Evolutionary conservation across 2,113 vertebrate genomes (phyloP).

Genomic region (Thalassoma bifasciatum): DNA sequence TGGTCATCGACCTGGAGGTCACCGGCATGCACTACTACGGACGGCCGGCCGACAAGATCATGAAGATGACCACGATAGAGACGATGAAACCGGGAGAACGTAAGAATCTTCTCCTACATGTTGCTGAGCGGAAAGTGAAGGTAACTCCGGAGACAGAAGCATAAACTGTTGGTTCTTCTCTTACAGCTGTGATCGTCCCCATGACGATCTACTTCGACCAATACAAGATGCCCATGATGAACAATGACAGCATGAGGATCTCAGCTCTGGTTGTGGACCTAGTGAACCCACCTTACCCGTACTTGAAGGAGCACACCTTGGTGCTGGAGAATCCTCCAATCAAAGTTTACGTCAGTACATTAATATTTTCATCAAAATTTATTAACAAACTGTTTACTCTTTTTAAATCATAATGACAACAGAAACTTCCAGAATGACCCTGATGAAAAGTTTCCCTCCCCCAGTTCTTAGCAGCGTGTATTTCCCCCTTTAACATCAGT

Average conservation of each 20-base stretch:
- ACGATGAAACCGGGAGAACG: conserved; percentile 57
- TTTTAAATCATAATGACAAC: too few relatives aligned
- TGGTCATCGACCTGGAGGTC: conserved; percentile 55
- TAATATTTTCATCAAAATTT: too few relatives aligned
- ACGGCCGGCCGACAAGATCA: background rate
- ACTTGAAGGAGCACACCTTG: conserved; percentile 81
- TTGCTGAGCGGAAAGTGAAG: too few relatives aligned
- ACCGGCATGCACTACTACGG: conserved; percentile 69
- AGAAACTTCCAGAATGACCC: too few relatives aligned
- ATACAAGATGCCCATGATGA: conserved; percentile 67
- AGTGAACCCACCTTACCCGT: conserved; percentile 7
- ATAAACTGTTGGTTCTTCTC: background rate
- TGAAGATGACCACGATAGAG: conserved; percentile 6
- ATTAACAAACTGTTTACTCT: too few relatives aligned
- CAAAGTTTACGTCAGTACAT: conserved; percentile 56
- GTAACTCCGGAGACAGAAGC: too few relatives aligned
- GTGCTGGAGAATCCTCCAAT: conserved; percentile 76
- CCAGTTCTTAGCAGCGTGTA: too few relatives aligned
- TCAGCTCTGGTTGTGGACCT: conserved; percentile 73
- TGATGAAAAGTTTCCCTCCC: too few relatives aligned
- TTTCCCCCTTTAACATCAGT: too few relatives aligned
- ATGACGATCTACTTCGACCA: conserved; percentile 86
- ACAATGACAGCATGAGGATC: conserved; percentile 83
- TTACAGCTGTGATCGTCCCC: conserved; percentile 82
- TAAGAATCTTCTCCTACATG: background rate